Evolutionary conservation across 1,140 invertebrate genomes (phyloP).

Genomic region (Drosophila auraria): DNA sequence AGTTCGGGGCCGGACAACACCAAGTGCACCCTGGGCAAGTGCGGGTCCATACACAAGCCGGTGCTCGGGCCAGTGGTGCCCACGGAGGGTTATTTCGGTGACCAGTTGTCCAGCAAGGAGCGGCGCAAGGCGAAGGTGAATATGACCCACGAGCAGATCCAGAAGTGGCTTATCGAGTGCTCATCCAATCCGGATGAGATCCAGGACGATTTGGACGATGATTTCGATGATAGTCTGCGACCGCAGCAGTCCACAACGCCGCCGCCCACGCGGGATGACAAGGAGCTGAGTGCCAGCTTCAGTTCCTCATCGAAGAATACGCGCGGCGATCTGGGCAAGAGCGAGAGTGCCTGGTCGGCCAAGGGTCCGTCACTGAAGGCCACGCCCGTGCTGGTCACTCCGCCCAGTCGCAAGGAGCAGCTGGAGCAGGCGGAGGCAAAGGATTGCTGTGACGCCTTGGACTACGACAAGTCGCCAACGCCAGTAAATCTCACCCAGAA

Average conservation of each 20-base stretch:
- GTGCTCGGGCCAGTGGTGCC: slow-evolving; percentile 82
- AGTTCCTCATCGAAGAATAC: slow-evolving; percentile 82
- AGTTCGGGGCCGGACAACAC: slow-evolving; percentile 84
- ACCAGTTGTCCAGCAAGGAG: slow-evolving; percentile 81
- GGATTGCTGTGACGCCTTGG: slow-evolving; percentile 41
- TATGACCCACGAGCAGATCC: slow-evolving; percentile 90
- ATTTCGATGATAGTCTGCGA: slow-evolving; percentile 77
- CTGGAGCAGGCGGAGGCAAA: slow-evolving; percentile 28
- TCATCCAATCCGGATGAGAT: slow-evolving; percentile 87
- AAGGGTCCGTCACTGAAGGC: slow-evolving; percentile 82
- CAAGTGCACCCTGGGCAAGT: slow-evolving; percentile 84
- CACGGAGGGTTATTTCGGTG: slow-evolving; percentile 80
- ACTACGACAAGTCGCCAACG: slow-evolving; percentile 62
- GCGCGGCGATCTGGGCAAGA: slow-evolving; percentile 71
- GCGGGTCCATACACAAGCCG: slow-evolving; percentile 84
- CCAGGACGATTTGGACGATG: slow-evolving; percentile 86
- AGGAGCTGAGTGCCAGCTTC: slow-evolving; percentile 73
- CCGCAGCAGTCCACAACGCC: slow-evolving; percentile 72
- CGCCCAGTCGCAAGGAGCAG: slow-evolving; percentile 25
- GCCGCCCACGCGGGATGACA: slow-evolving; percentile 73
- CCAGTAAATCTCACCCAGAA: slow-evolving; percentile 76
- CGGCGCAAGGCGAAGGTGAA: slow-evolving; percentile 89
- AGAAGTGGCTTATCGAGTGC: slow-evolving; percentile 90
- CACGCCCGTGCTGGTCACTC: slow-evolving; percentile 70
- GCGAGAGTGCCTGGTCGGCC: slow-evolving; percentile 82